Evolutionary conservation across 2,888 invertebrate genomes (phyloP).

Genomic region (Luffia ferchaultella): DNA sequence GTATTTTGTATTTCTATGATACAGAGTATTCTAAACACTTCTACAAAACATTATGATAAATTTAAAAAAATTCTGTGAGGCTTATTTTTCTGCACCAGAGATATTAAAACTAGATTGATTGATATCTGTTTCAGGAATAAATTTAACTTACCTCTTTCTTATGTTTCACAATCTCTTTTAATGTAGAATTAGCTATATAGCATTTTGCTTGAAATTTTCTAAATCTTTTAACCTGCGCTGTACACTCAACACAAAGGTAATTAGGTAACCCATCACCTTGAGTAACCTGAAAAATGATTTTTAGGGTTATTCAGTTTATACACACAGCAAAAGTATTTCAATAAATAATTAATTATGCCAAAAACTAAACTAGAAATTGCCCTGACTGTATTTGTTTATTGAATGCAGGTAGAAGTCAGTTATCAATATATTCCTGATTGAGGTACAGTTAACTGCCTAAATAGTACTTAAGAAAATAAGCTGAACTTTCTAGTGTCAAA

Average conservation of each 20-base stretch:
- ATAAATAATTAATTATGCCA: conserved; percentile 1
- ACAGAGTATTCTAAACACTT: background rate
- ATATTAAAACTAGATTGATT: no score
- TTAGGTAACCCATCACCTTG: conserved; percentile 36
- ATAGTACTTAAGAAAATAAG: no score
- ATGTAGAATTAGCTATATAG: conserved; percentile 38
- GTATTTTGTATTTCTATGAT: no score
- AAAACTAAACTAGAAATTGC: conserved; percentile 1
- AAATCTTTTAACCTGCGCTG: conserved; percentile 30
- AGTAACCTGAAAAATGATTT: conserved; percentile 27
- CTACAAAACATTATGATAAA: background rate
- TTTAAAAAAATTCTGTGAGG: background rate
- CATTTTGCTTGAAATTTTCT: conserved; percentile 43
- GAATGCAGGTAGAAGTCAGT: no score
- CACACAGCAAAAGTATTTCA: conserved; percentile 4
- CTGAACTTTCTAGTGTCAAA: no score
- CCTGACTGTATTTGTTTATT: background rate
- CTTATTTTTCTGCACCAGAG: background rate
- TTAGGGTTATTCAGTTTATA: background rate
- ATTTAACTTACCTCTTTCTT: conserved; percentile 46
- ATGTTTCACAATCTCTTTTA: conserved; percentile 34
- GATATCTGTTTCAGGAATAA: no score
- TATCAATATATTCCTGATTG: no score
- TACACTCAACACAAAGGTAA: conserved; percentile 43
- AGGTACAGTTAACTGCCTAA: no score